Percentiles rank a stretch among this genome's conserved stretches.
Conservation (phyloP, 2,888 invertebrate genomes). For the Plagodis pulveraria region DNA sequence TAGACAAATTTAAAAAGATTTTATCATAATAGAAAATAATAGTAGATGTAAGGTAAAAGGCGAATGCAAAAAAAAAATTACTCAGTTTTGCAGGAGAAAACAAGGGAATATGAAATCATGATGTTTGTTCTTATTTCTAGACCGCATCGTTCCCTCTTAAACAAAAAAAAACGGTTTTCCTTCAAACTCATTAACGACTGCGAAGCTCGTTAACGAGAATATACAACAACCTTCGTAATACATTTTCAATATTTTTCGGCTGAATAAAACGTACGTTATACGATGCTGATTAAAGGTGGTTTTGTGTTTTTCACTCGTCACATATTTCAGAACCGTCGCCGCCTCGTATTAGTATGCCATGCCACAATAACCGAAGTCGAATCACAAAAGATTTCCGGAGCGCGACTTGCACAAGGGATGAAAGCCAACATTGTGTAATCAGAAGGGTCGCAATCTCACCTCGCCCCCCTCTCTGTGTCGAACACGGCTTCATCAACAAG, state of each 20-base stretch:
- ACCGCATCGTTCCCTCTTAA: too few species aligned
- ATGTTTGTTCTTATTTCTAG: too few species aligned
- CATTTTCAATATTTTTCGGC: constrained; percentile 12
- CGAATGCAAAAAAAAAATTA: too few species aligned
- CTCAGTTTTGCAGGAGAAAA: too few species aligned
- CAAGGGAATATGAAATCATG: too few species aligned
- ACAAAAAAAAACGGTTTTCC: too few species aligned
- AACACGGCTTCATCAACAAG: constrained; percentile 83
- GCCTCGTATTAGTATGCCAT: constrained; percentile 80
- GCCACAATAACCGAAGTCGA: constrained; percentile 82
- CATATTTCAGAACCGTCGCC: constrained; percentile 71
- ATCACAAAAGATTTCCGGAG: constrained; percentile 85
- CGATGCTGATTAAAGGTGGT: constrained; percentile 51
- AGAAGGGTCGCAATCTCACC: constrained; percentile 83
- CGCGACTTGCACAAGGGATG: constrained; percentile 83
- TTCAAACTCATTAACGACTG: too few species aligned
- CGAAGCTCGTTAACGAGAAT: too few species aligned
- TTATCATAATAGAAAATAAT: too few species aligned
- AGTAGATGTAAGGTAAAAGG: too few species aligned
- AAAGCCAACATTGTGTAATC: constrained; percentile 84
- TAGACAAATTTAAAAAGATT: too few species aligned
- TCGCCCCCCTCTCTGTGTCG: constrained; percentile 71
- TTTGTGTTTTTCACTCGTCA: constrained; percentile 56
- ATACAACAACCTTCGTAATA: neutral
- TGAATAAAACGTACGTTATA: constrained; percentile 8